Percentiles rank a stretch among this genome's conserved stretches.
phyloP scores from a whole-genome alignment of 2,888 invertebrate species.

The Andrena chrysosceles region DNA sequence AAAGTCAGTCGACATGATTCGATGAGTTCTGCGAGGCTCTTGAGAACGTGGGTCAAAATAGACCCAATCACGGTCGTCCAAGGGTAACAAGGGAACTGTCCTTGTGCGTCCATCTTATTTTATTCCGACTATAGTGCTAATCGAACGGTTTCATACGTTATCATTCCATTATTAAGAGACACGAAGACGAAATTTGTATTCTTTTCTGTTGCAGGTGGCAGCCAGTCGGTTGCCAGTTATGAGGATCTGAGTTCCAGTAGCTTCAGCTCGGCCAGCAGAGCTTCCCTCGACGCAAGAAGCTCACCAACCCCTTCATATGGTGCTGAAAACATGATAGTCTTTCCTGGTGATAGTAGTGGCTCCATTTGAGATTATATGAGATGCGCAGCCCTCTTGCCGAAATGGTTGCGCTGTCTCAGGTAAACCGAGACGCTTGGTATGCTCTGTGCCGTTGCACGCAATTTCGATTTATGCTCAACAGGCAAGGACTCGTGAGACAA shows the following conservation, averaged over 20 bases:
- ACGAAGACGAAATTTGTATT: background rate
- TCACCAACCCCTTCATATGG: slow-evolving; percentile 92
- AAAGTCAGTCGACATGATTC: too few relatives aligned
- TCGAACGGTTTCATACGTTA: background rate
- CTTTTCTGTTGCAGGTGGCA: slow-evolving; percentile 85
- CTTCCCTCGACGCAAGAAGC: slow-evolving; percentile 90
- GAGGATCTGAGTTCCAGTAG: slow-evolving; percentile 94
- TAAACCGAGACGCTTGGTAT: slow-evolving; percentile 62
- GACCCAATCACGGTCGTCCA: too few relatives aligned
- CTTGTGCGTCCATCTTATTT: too few relatives aligned
- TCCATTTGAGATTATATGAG: slow-evolving; percentile 86
- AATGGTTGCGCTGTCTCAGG: slow-evolving; percentile 82
- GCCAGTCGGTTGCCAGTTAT: slow-evolving; percentile 87
- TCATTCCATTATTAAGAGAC: background rate
- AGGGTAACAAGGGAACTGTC: too few relatives aligned
- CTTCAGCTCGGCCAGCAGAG: slow-evolving; percentile 93
- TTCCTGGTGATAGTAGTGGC: slow-evolving; percentile 92
- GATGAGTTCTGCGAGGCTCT: too few relatives aligned
- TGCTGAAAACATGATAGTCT: slow-evolving; percentile 91
- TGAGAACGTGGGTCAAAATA: too few relatives aligned
- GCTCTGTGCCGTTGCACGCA: slow-evolving; percentile 35
- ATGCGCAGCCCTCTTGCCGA: slow-evolving; percentile 78
- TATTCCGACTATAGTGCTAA: background rate
- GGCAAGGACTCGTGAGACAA: slow-evolving; percentile 26
- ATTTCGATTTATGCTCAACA: slow-evolving; percentile 41